These are phyloP conservation scores for Pteropus rufus DNA, from an alignment of 2,797 vertebrate species.

Conservation along the genomic window DNA sequence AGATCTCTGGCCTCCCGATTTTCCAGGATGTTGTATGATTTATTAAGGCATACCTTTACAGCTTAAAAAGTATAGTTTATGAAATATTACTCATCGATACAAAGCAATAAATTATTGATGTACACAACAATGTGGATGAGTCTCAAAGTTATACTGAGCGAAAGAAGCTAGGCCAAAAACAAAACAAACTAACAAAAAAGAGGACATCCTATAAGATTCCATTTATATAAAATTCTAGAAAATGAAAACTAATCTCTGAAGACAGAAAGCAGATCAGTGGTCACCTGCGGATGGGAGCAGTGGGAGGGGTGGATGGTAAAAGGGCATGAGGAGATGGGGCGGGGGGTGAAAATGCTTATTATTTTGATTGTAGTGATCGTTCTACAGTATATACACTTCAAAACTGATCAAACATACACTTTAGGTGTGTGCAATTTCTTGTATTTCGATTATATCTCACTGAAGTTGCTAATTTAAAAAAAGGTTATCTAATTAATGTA, in stretches of 20 bases:
- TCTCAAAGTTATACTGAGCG: neutral
- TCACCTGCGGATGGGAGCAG: no score
- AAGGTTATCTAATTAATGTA: neutral
- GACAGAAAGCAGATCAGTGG: neutral
- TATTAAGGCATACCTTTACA: neutral
- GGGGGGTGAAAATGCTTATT: neutral
- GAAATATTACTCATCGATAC: neutral
- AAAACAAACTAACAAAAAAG: neutral
- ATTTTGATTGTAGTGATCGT: neutral
- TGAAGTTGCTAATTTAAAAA: neutral
- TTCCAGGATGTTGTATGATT: neutral
- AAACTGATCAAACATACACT: neutral
- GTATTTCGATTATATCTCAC: neutral
- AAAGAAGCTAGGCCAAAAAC: neutral
- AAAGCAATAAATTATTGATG: neutral
- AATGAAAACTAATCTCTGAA: neutral
- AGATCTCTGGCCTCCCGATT: neutral
- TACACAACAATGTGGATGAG: neutral
- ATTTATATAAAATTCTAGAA: neutral
- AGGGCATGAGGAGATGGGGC: neutral
- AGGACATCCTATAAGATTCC: neutral
- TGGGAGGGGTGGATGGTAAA: neutral
- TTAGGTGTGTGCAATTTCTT: neutral
- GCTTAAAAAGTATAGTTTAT: neutral
- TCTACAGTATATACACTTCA: neutral